Evolutionary conservation across 2,797 vertebrate genomes (phyloP).

Genomic region (Pipistrellus pipistrellus): DNA sequence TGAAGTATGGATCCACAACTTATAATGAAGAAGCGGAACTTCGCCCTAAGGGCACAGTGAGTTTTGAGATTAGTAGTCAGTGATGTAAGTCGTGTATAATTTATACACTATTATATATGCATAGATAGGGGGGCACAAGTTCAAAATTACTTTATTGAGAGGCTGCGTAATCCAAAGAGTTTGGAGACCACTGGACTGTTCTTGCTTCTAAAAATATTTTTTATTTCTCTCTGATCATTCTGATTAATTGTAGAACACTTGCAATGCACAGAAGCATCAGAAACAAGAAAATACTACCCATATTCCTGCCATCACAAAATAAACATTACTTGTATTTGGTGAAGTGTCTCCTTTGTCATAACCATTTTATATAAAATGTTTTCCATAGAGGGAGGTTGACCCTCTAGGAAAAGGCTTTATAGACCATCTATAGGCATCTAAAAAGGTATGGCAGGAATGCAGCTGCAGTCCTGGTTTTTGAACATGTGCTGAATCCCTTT

Average conservation of each 20-base stretch:
- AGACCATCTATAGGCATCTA: not conserved
- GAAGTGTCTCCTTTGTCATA: constrained; percentile 9
- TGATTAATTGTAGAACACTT: constrained; percentile 45
- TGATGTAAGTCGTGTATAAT: constrained; percentile 25
- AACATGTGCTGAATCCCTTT: constrained; percentile 16
- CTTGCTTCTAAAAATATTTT: constrained; percentile 51
- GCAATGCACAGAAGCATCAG: constrained; percentile 58
- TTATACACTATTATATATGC: constrained; percentile 21
- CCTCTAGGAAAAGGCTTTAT: not conserved
- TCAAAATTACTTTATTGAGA: constrained; percentile 57
- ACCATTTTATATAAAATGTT: not conserved
- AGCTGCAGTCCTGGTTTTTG: not conserved
- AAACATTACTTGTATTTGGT: not conserved
- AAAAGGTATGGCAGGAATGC: constrained; percentile 27
- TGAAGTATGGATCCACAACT: constrained; percentile 45
- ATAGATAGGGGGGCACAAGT: not conserved
- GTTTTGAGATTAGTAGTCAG: constrained; percentile 20
- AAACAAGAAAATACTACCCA: not conserved
- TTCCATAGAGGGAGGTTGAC: not conserved
- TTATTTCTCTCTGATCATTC: constrained; percentile 61
- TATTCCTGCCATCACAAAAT: not conserved
- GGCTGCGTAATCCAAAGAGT: not conserved
- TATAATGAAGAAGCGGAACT: constrained; percentile 35
- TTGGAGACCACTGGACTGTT: not conserved
- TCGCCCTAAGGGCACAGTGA: not conserved